A percentile compares a stretch with the other conserved stretches of the same genome.
These are phyloP conservation scores for Helogale parvula DNA, from an alignment of 2,113 vertebrate genomes.

Conservation along the genomic window DNA sequence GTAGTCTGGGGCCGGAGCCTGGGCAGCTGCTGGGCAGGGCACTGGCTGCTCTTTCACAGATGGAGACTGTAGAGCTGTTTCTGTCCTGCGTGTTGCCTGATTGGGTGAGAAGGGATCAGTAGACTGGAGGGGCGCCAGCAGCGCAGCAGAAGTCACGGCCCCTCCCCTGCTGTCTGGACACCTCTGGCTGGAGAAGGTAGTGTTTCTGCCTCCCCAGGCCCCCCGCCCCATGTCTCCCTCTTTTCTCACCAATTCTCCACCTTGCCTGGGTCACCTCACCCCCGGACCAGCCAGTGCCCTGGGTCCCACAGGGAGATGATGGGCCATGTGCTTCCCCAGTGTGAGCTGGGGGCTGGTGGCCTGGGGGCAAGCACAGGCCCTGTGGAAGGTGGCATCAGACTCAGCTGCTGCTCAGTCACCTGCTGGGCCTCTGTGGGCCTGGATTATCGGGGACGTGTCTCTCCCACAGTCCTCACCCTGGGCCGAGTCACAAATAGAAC, in stretches of 20 bases:
- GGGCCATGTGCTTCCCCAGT: fast-evolving
- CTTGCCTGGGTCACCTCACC: background rate
- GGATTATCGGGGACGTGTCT: fast-evolving
- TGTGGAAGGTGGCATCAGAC: background rate
- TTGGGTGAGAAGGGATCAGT: background rate
- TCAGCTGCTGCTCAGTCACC: background rate
- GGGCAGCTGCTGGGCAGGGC: background rate
- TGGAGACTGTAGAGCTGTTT: fast-evolving
- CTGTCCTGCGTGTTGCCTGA: too few relatives aligned
- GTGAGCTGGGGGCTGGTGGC: background rate
- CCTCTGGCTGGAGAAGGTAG: too few relatives aligned
- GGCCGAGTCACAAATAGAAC: background rate
- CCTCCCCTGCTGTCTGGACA: too few relatives aligned
- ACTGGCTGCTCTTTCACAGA: fast-evolving
- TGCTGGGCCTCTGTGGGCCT: too few relatives aligned
- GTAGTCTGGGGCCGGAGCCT: fast-evolving
- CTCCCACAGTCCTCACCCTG: background rate
- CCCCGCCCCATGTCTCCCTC: fast-evolving
- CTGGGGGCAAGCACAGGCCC: background rate
- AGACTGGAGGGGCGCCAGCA: too few relatives aligned
- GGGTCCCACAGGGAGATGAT: fast-evolving
- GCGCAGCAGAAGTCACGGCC: background rate
- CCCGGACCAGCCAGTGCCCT: background rate
- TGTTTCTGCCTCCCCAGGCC: background rate
- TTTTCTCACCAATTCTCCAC: background rate